Conservation (phyloP, 1,140 invertebrate genomes). For the Drosophila bifasciata region DNA sequence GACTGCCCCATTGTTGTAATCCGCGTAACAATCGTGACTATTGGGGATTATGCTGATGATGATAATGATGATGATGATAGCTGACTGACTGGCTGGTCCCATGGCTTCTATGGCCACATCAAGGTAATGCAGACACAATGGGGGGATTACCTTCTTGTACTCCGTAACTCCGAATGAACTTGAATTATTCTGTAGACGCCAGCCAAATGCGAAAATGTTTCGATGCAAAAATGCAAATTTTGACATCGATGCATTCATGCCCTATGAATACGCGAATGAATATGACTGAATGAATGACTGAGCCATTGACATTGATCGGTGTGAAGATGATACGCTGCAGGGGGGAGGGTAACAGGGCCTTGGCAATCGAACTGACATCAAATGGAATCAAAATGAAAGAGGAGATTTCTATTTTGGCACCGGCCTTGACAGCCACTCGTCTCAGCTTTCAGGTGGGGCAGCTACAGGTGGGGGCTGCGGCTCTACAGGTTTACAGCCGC, state of each 20-base stretch:
- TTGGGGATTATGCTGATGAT: constrained; percentile 1
- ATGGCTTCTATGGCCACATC: constrained; percentile 3
- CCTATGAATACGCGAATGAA: background rate
- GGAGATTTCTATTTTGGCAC: constrained; percentile 34
- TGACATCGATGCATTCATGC: constrained; percentile 43
- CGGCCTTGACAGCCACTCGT: constrained; percentile 41
- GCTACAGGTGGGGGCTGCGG: too few relatives aligned
- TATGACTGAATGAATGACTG: constrained; percentile 4
- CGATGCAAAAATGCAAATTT: constrained; percentile 40
- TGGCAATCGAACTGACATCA: constrained; percentile 4
- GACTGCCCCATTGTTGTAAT: constrained; percentile 36
- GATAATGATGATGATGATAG: constrained; percentile 9
- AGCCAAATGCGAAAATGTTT: constrained; percentile 21
- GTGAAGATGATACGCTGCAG: constrained; percentile 12
- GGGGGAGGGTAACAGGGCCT: background rate
- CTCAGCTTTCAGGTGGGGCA: constrained; percentile 17
- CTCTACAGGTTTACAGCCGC: background rate
- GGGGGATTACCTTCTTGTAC: background rate
- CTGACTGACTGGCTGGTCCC: background rate
- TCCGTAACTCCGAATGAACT: constrained; percentile 23
- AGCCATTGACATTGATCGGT: constrained; percentile 43
- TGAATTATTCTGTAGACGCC: constrained; percentile 38
- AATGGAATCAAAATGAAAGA: constrained; percentile 3
- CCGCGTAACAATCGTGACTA: constrained; percentile 10
- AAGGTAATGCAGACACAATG: constrained; percentile 43